Evolutionary conservation across 37 sponge, comb jelly and placozoan species (phyloP), one percentile per base, ranked within the genome.

Genomic region (Hormiphora californensis): DNA sequence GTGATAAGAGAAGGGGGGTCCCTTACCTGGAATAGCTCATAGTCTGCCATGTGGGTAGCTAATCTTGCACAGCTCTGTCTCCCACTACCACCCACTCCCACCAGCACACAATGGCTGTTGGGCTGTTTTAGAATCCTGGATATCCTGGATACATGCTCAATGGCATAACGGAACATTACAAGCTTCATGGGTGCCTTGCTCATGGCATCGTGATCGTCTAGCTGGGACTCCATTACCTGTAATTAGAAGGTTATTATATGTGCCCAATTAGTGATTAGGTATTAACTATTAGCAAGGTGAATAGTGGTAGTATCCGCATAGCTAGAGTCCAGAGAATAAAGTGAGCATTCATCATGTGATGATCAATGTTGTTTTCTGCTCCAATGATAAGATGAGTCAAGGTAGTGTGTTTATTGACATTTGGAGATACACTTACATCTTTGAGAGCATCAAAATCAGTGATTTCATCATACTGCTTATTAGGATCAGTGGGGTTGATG

Each of bases 1-100:
- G n/a, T n/a, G n/a, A n/a, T n/a, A n/a, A n/a, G n/a, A n/a, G n/a
- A n/a, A n/a, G n/a, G n/a, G n/a, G n/a, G n/a, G n/a, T n/a, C n/a
- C n/a, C n/a, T n/a, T n/a, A n/a, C n/a, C 61, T 98, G 99, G 86
- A 98, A 98, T 38, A 98, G 88, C 53, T 88, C 55, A 49, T 88
- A 98, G 90, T 93, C 99, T 0, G 95, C 92, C 94, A 98, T 98
- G 88, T 90, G 86, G n/a, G 99, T 90, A 21, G 99, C 99, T 21
- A 98, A 90, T 21, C 94, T 65, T 7, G 95, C 95, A 59, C 95
- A 91, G 30, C 93, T 92, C 90, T 98, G 99, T 39, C 99, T 88
- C 0, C 99, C 99, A 90, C 93, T 92, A 28, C 99, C 99, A 81
- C 88, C 54, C 27, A 54, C 55, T 1, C 89, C 89, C 19, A 88